A percentile compares a stretch with the other conserved stretches of the same genome.
phyloP scores from a whole-genome alignment of 2,888 invertebrate species.

The Stenoptilia bipunctidactyla region DNA sequence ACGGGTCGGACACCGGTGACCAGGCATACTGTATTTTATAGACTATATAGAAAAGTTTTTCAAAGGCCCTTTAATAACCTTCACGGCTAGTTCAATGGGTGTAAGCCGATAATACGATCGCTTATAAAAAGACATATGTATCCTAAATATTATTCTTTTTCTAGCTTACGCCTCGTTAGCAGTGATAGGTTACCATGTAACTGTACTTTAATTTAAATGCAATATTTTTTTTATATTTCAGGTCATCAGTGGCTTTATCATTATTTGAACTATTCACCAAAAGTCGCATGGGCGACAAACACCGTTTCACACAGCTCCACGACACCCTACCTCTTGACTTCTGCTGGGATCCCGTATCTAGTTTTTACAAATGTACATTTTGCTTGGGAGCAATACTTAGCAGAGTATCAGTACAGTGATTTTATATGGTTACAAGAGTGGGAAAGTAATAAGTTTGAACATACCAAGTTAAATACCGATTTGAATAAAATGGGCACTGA shows the following conservation, averaged over 20 bases:
- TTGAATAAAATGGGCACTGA: conserved; percentile 40
- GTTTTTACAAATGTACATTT: conserved; percentile 93
- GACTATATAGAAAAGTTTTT: too few relatives aligned
- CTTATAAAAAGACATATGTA: too few relatives aligned
- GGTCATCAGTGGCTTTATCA: conserved; percentile 91
- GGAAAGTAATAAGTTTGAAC: conserved; percentile 53
- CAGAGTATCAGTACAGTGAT: conserved; percentile 87
- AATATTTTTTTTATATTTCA: conserved; percentile 44
- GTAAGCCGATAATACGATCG: too few relatives aligned
- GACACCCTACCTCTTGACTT: conserved; percentile 86
- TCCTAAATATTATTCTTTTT: too few relatives aligned
- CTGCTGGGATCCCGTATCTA: conserved; percentile 83
- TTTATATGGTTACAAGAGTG: conserved; percentile 93
- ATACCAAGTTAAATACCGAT: conserved; percentile 34
- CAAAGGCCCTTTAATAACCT: too few relatives aligned
- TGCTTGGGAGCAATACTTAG: conserved; percentile 94
- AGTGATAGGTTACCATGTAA: too few relatives aligned
- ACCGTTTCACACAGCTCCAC: conserved; percentile 96
- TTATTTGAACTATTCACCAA: conserved; percentile 84
- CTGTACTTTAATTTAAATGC: too few relatives aligned
- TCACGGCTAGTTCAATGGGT: too few relatives aligned
- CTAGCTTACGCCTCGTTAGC: too few relatives aligned
- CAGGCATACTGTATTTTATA: too few relatives aligned
- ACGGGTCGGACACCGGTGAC: too few relatives aligned
- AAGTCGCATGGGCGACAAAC: conserved; percentile 91